These are phyloP conservation scores for Cotesia glomerata DNA, from an alignment of 1,140 invertebrate genomes.

Conservation along the genomic window DNA sequence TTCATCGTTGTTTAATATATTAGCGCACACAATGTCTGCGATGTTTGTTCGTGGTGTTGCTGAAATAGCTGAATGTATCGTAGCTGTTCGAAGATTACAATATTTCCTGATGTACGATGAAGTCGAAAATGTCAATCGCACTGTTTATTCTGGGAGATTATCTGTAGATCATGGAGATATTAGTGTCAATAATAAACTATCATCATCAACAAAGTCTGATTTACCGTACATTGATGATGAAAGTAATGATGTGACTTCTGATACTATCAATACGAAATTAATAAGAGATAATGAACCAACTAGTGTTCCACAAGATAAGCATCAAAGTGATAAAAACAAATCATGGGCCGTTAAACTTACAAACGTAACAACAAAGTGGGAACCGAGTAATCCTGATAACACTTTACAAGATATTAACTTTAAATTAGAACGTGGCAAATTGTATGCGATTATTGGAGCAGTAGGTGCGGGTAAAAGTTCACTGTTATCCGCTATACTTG, in stretches of 20 bases:
- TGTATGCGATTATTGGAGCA: conserved; percentile 77
- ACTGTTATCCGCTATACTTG: conserved; percentile 74
- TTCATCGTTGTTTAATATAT: conserved; percentile 69
- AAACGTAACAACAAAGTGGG: conserved; percentile 66
- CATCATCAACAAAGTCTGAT: background rate
- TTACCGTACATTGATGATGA: conserved; percentile 19
- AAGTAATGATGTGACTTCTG: background rate
- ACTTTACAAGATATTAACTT: conserved; percentile 65
- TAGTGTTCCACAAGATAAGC: conserved; percentile 18
- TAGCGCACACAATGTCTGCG: conserved; percentile 72
- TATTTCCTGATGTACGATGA: conserved; percentile 65
- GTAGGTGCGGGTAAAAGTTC: conserved; percentile 84
- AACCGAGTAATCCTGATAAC: conserved; percentile 44
- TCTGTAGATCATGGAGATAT: too few relatives aligned
- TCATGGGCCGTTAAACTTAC: conserved; percentile 55
- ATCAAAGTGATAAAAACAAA: conserved; percentile 5
- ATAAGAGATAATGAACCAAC: conserved; percentile 18
- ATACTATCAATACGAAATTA: background rate
- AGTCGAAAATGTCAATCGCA: conserved; percentile 40
- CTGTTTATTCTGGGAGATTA: too few relatives aligned
- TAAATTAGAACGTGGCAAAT: conserved; percentile 62
- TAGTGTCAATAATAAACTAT: too few relatives aligned
- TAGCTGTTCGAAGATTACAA: conserved; percentile 68
- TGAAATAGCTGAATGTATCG: conserved; percentile 68
- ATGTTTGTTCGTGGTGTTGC: conserved; percentile 76